Evolutionary conservation across 1,140 invertebrate species (phyloP).

Genomic region (Condylostylus longicornis): DNA sequence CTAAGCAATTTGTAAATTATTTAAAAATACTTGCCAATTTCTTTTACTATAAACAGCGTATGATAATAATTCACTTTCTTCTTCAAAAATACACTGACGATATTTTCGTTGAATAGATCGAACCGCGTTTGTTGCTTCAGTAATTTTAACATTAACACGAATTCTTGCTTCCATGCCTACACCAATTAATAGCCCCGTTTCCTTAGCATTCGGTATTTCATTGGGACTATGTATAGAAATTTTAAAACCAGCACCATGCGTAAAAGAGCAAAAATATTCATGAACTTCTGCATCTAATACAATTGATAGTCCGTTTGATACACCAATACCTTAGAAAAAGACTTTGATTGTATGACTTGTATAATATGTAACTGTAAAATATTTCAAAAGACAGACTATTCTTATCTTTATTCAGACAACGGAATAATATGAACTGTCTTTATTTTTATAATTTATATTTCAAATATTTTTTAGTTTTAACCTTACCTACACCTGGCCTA

Average conservation of each 20-base stretch:
- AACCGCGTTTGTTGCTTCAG: slow-evolving; percentile 41
- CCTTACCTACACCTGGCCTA: slow-evolving; percentile 39
- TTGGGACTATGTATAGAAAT: slow-evolving; percentile 52
- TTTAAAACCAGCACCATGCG: slow-evolving; percentile 59
- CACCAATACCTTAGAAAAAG: slow-evolving; percentile 53
- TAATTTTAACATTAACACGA: slow-evolving; percentile 46
- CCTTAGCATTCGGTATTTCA: slow-evolving; percentile 58
- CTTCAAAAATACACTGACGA: slow-evolving; percentile 52
- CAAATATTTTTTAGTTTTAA: no score
- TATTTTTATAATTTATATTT: no score
- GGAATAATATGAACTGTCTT: no score
- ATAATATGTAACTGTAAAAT: no score
- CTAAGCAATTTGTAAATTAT: no score
- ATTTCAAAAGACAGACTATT: no score
- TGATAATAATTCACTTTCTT: slow-evolving; percentile 49
- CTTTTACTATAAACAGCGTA: slow-evolving; percentile 31
- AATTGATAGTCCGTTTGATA: slow-evolving; percentile 51
- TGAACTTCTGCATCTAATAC: slow-evolving; percentile 49
- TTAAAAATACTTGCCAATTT: no score
- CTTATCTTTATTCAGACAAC: no score
- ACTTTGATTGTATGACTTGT: no score
- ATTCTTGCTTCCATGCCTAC: slow-evolving; percentile 51
- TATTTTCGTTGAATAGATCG: slow-evolving; percentile 42
- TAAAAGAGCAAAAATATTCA: slow-evolving; percentile 63
- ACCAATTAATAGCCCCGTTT: slow-evolving; percentile 48